phyloP scores from a whole-genome alignment of 2,888 invertebrate genomes.

The Conus canariensis region DNA sequence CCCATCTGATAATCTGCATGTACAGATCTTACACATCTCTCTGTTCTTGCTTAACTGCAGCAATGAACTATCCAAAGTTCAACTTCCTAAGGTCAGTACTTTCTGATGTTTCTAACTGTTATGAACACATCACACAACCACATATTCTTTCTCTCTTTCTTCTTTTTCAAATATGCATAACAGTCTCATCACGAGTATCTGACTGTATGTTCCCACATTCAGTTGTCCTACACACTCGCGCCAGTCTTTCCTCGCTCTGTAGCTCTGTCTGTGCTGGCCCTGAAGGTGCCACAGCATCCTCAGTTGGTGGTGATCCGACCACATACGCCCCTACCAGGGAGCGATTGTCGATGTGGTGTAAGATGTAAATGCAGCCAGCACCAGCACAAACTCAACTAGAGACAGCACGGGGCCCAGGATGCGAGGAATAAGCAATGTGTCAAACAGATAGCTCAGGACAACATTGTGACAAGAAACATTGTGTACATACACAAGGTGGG shows the following conservation, averaged over 20 bases:
- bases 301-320: neutral
- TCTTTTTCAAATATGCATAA: neutral
- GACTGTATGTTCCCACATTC: neutral
- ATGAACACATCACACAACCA: neutral
- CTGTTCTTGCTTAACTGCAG: no score
- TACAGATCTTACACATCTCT: no score
- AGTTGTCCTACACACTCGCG: no score
- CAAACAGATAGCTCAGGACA: neutral
- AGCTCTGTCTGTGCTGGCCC: neutral
- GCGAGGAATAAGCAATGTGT: constrained; percentile 18
- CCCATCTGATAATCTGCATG: no score
- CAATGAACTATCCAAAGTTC: no score
- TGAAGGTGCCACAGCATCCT: neutral
- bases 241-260: neutral
- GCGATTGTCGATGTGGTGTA: constrained; percentile 20
- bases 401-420: constrained; percentile 20
- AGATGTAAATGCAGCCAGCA: neutral
- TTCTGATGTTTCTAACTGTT: no score
- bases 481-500: neutral
- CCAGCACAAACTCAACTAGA: neutral
- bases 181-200: neutral
- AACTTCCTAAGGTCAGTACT: no score
- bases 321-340: constrained; percentile 21
- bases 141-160: no score
- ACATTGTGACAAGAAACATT: neutral